phyloP scores from a whole-genome alignment of 2,888 invertebrate genomes.

The Tolmerus cingulatus region DNA sequence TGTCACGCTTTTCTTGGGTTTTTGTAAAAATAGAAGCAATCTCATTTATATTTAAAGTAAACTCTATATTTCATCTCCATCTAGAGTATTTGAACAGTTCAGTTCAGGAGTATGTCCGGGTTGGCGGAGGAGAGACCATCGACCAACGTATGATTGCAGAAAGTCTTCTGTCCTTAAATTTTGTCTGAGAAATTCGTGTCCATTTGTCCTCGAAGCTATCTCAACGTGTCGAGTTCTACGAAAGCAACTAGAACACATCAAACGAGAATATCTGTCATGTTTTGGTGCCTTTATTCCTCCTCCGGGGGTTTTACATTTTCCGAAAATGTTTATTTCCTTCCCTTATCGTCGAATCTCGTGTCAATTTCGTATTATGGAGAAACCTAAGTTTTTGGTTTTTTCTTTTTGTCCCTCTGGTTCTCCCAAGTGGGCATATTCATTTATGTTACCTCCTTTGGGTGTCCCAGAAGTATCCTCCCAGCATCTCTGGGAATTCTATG shows the following conservation, averaged over 20 bases:
- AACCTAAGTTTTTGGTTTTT: neutral
- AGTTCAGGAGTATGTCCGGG: neutral
- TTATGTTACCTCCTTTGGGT: neutral
- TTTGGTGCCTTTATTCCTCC: neutral
- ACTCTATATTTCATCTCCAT: neutral
- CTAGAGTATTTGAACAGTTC: neutral
- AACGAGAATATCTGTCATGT: neutral
- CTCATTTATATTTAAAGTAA: neutral
- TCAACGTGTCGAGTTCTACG: neutral
- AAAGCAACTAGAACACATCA: neutral
- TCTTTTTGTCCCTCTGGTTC: neutral
- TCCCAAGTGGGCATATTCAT: neutral
- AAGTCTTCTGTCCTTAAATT: neutral
- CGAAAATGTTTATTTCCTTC: neutral
- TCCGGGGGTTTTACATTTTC: neutral
- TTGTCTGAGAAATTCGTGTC: neutral
- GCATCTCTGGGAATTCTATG: neutral
- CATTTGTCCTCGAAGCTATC: neutral
- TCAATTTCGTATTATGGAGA: neutral
- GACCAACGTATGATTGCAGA: neutral
- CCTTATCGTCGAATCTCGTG: neutral
- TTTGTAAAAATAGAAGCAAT: neutral
- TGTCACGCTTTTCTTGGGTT: neutral
- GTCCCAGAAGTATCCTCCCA: neutral
- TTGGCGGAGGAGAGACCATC: neutral